Percentiles rank a stretch among this genome's conserved stretches.
These are phyloP conservation scores for Drosophila heteroneura DNA, from an alignment of 2,888 invertebrate genomes.

Conservation along the genomic window DNA sequence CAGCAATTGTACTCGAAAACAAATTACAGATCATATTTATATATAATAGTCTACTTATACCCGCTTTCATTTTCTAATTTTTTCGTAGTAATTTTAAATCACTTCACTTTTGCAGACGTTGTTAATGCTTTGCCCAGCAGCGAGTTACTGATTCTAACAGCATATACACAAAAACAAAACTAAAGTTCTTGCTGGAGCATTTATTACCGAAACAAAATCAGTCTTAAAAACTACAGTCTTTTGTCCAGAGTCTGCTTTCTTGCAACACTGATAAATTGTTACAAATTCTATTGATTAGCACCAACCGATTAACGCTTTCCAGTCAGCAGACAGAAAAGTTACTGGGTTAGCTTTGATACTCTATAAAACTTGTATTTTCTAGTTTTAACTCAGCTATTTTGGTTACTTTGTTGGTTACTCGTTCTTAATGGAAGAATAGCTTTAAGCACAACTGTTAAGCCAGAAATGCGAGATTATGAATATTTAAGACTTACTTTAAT, in stretches of 20 bases:
- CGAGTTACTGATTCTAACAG: conserved; percentile 51
- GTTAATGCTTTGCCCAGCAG: conserved; percentile 46
- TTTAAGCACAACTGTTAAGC: not conserved
- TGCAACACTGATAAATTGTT: conserved; percentile 48
- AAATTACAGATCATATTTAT: conserved; percentile 27
- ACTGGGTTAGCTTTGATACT: conserved; percentile 51
- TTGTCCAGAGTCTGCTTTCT: conserved; percentile 9
- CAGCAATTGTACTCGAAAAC: conserved; percentile 2
- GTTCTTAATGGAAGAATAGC: conserved; percentile 16
- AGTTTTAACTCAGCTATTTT: conserved; percentile 48
- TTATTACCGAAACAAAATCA: conserved; percentile 14
- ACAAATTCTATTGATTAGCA: conserved; percentile 74
- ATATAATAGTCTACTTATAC: conserved; percentile 7
- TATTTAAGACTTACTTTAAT: not conserved
- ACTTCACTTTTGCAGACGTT: conserved; percentile 40
- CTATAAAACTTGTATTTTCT: conserved; percentile 70
- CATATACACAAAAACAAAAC: conserved; percentile 10
- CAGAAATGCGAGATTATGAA: not conserved
- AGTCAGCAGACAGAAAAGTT: conserved; percentile 16
- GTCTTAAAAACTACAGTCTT: conserved; percentile 12
- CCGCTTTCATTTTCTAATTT: conserved; percentile 39
- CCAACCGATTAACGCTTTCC: conserved; percentile 56
- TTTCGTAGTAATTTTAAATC: not conserved
- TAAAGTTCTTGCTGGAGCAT: conserved; percentile 45
- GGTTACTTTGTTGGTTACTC: not conserved